Percentiles rank a stretch among this genome's conserved stretches.
Evolutionary conservation across 2,888 invertebrate genomes (phyloP).

Genomic region (Cosmorhoe ocellata): DNA sequence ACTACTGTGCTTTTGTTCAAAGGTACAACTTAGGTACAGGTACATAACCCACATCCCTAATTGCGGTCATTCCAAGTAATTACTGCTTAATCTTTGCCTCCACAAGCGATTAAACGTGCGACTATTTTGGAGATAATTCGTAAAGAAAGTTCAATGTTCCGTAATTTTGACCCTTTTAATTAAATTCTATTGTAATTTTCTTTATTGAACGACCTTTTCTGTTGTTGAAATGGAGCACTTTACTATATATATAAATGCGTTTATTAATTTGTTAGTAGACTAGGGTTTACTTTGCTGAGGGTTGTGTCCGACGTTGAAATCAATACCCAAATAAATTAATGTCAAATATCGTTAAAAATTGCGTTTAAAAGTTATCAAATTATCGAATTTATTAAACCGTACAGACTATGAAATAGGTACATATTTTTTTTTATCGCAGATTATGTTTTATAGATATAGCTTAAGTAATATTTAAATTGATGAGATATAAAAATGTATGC

Average conservation of each 20-base stretch:
- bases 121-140: slow-evolving; percentile 10
- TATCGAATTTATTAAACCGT: too few relatives aligned
- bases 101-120: slow-evolving; percentile 27
- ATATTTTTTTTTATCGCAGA: too few relatives aligned
- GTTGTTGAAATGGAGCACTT: slow-evolving; percentile 3
- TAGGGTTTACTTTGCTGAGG: too few relatives aligned
- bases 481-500: too few relatives aligned
- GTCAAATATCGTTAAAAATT: too few relatives aligned
- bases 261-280: background rate
- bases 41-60: slow-evolving; percentile 21
- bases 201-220: slow-evolving; percentile 13
- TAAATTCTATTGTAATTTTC: slow-evolving; percentile 23
- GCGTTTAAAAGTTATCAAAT: too few relatives aligned
- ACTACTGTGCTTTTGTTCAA: background rate
- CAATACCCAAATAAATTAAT: too few relatives aligned
- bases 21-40: too few relatives aligned
- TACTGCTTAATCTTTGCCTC: slow-evolving; percentile 30
- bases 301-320: too few relatives aligned
- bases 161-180: slow-evolving; percentile 21
- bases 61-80: slow-evolving; percentile 34
- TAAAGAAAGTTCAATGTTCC: slow-evolving; percentile 17
- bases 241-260: background rate
- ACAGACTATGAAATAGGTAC: too few relatives aligned
- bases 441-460: too few relatives aligned
- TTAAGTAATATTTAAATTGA: too few relatives aligned